Evolutionary conservation across 2,113 vertebrate genomes (phyloP).

Genomic region (Addax nasomaculatus): DNA sequence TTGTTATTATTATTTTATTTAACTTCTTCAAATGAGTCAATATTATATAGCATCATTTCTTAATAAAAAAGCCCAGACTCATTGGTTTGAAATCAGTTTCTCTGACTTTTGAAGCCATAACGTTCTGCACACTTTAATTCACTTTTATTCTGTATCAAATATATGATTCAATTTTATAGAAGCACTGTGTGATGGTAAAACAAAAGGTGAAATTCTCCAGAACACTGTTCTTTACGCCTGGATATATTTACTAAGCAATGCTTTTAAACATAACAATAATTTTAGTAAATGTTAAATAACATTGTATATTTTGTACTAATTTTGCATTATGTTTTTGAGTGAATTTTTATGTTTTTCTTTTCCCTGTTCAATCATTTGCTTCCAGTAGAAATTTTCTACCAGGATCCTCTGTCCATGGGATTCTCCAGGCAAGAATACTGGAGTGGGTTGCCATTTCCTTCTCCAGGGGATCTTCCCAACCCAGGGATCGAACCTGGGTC

Average conservation of each 20-base stretch:
- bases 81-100: neutral
- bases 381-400: neutral
- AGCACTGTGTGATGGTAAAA: neutral
- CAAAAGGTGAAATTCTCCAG: neutral
- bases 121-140: neutral
- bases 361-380: neutral
- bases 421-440: too few species aligned
- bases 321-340: neutral
- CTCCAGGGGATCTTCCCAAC: too few species aligned
- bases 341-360: neutral
- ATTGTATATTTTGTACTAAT: neutral
- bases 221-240: neutral
- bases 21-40: neutral
- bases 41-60: neutral
- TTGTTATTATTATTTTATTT: neutral
- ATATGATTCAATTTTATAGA: neutral
- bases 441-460: too few species aligned
- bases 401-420: too few species aligned
- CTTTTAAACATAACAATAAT: neutral
- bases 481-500: too few species aligned
- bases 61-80: neutral
- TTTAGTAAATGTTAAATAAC: neutral
- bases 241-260: neutral
- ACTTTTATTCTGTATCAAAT: neutral
- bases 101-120: neutral